Evolutionary conservation across 2,113 vertebrate species (phyloP), one percentile per base, ranked within the genome.

Genomic region (Bettongia penicillata): DNA sequence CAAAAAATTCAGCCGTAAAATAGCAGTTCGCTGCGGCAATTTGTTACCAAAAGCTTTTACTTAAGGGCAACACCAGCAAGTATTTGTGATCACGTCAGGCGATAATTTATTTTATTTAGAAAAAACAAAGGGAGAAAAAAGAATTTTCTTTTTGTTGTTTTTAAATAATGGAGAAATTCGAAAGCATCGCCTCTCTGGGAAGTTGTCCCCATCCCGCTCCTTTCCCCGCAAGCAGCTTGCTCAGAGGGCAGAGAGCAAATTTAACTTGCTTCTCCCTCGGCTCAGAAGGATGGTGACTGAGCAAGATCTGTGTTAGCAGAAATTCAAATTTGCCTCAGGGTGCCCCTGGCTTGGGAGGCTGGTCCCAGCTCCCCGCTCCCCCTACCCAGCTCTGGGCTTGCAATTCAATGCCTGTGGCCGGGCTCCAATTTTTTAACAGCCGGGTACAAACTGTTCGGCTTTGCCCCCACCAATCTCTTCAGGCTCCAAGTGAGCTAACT

Each of bases 41-140:
- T 99, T 98, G 98, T 98, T 98, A 98, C 98, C 98, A 97, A 98
- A 98, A 98, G 98, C 98, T 98, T 98, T 99, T 98, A 99, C 98
- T 99, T 98, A 98, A 98, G 98, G 98, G 98, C 97, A 98, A 98
- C 96, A 98, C 98, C 96, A 98, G 98, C 98, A 97, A 94, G 53
- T 98, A 97, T 98, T 98, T 98, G 98, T 98, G 98, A 97, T 96
- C 97, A 97, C 98, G 97, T 98, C 98, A 98, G 97, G 96, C 97
- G 98, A 97, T 98, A 98, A 96, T 96, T 98, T 98, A 98, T 98
- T 99, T 98, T 98, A 98, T 98, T 98, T 98, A 96, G 97, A 98
- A 55, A 24, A 98, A 98, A 98, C 96, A 98, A 98, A 98, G 97
- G 48, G 31, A 12, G 90, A 26, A 57, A 92, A 91, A 94, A 93